These are phyloP conservation scores for Carabus problematicus DNA, from an alignment of 2,888 invertebrate species.

Conservation along the genomic window DNA sequence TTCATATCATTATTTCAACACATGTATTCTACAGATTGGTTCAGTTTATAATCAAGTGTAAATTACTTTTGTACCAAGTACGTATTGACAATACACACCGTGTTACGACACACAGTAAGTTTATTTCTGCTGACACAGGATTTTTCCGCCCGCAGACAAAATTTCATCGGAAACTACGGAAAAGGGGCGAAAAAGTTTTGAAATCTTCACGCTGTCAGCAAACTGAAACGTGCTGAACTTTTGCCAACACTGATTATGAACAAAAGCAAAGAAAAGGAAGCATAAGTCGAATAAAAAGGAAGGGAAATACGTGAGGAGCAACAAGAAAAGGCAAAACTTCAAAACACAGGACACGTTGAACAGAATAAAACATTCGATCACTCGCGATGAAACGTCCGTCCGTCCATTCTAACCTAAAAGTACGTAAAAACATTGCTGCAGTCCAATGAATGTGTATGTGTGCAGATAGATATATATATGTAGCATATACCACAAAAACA, in stretches of 20 bases:
- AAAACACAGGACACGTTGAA: neutral
- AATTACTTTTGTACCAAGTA: neutral
- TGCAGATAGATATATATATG: too few species aligned
- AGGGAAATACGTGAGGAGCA: neutral
- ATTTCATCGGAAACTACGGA: constrained; percentile 20
- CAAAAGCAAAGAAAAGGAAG: constrained; percentile 19
- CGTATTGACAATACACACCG: neutral
- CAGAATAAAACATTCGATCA: too few species aligned
- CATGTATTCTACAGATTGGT: too few species aligned
- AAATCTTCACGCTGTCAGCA: constrained; percentile 39
- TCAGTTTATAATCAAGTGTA: too few species aligned
- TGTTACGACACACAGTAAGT: neutral
- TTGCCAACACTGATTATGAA: constrained; percentile 42
- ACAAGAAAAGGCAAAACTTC: neutral
- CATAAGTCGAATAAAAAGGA: neutral
- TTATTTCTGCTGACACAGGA: constrained; percentile 6
- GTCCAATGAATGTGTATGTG: too few species aligned
- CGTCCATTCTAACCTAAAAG: too few species aligned
- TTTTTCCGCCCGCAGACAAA: neutral
- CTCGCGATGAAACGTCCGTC: too few species aligned
- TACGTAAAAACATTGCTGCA: too few species aligned
- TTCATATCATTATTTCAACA: too few species aligned
- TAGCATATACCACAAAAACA: too few species aligned
- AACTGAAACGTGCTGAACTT: constrained; percentile 38
- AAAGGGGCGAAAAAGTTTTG: constrained; percentile 27